Conservation (phyloP, 2,797 vertebrate genomes). For the Danio aesculapii region DNA sequence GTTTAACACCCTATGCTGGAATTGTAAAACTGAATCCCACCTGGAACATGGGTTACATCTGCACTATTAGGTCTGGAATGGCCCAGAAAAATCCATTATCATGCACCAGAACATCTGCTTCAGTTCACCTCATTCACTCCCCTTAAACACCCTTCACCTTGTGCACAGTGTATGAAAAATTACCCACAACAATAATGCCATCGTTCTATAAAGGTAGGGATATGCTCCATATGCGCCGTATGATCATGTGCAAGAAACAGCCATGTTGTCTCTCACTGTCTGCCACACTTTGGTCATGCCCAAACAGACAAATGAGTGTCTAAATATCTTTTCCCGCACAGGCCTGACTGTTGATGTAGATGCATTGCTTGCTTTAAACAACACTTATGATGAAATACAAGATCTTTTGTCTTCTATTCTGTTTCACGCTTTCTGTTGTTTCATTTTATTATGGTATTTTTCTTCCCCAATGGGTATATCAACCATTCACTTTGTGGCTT, state of each 20-base stretch:
- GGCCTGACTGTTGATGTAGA: slow-evolving; percentile 65
- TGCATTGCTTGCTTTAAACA: slow-evolving; percentile 57
- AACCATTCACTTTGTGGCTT: slow-evolving; percentile 35
- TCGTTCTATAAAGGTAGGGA: slow-evolving; percentile 36
- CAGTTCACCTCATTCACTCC: background rate
- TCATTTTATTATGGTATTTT: slow-evolving; percentile 5
- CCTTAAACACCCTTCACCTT: slow-evolving; percentile 12
- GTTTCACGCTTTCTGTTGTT: slow-evolving; percentile 22
- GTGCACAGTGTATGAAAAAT: slow-evolving; percentile 33
- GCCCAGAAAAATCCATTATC: slow-evolving; percentile 7
- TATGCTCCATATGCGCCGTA: background rate
- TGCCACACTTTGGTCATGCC: slow-evolving; percentile 66
- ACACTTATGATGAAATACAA: slow-evolving; percentile 49
- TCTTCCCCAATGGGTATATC: background rate
- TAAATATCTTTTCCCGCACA: slow-evolving; percentile 57
- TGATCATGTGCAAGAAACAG: slow-evolving; percentile 52
- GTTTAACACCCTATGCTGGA: too few relatives aligned
- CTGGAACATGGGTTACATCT: background rate
- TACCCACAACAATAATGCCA: slow-evolving; percentile 6
- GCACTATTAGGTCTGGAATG: background rate
- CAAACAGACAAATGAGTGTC: slow-evolving; percentile 60
- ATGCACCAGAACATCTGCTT: slow-evolving; percentile 13
- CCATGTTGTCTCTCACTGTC: slow-evolving; percentile 59
- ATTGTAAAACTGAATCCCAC: too few relatives aligned
- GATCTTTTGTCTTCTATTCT: slow-evolving; percentile 17